Evolutionary conservation across 2,797 vertebrate species (phyloP).

Genomic region (Nothura maculosa): DNA sequence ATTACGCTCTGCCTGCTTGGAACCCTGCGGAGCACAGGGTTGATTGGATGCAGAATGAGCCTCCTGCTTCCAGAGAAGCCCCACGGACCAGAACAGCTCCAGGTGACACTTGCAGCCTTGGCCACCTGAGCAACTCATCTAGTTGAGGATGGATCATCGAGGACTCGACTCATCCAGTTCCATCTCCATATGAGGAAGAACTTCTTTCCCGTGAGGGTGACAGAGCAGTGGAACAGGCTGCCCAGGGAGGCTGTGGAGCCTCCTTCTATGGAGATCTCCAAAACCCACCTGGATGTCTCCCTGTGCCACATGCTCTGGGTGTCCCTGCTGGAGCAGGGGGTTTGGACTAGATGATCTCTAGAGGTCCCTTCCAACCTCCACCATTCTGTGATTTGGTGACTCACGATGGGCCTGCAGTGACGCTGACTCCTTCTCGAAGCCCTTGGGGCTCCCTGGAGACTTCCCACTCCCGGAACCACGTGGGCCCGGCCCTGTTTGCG

Average conservation of each 20-base stretch:
- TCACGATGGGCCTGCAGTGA: not conserved
- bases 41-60: not conserved
- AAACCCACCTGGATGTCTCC: too few species aligned
- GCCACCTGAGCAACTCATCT: not conserved
- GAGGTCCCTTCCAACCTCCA: too few species aligned
- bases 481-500: not conserved
- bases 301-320: too few species aligned
- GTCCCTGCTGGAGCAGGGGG: too few species aligned
- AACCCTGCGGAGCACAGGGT: slow-evolving; percentile 13
- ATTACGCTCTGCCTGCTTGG: slow-evolving; percentile 46
- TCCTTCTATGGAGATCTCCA: too few species aligned
- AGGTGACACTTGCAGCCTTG: not conserved
- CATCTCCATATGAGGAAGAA: too few species aligned
- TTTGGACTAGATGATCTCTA: too few species aligned
- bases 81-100: not conserved
- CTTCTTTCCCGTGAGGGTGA: too few species aligned
- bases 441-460: not conserved
- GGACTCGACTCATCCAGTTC: too few species aligned
- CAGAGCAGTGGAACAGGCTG: too few species aligned
- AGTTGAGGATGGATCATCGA: too few species aligned
- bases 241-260: too few species aligned
- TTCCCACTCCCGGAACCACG: not conserved
- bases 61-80: not conserved
- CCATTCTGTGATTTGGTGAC: not conserved
- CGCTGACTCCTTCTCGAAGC: not conserved